Conservation (phyloP, 2,113 vertebrate species). For the Nycticorax nycticorax region DNA sequence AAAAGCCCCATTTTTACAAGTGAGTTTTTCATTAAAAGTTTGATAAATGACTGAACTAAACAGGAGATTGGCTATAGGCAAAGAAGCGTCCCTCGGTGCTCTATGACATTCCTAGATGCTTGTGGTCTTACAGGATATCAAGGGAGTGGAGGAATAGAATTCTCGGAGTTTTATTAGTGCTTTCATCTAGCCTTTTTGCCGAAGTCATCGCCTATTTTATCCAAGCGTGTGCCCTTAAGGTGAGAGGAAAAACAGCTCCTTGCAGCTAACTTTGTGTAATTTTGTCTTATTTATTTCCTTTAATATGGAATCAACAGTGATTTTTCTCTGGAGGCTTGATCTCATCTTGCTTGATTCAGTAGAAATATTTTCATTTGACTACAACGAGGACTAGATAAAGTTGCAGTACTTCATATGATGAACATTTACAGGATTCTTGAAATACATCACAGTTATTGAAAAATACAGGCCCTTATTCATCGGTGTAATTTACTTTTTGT, state of each 20-base stretch:
- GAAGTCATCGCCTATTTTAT: background rate
- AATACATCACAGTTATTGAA: background rate
- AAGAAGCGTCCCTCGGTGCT: fast-evolving
- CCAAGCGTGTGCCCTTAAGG: background rate
- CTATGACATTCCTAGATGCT: background rate
- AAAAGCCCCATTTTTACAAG: background rate
- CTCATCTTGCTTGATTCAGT: background rate
- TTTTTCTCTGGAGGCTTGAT: background rate
- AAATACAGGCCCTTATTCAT: background rate
- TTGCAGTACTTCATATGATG: background rate
- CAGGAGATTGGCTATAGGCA: background rate
- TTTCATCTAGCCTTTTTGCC: background rate
- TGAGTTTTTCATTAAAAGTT: background rate
- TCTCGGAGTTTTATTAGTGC: background rate
- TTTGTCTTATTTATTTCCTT: background rate
- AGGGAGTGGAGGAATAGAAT: background rate
- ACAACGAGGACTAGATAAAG: background rate
- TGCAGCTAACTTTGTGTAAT: background rate
- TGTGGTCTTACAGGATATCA: background rate
- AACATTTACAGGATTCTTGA: background rate
- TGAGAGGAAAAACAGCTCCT: background rate
- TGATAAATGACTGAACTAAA: background rate
- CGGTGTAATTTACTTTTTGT: background rate
- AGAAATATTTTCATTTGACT: background rate
- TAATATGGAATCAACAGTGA: background rate